Evolutionary conservation across 2,113 vertebrate genomes (phyloP).

Genomic region (Synchiropus splendidus): DNA sequence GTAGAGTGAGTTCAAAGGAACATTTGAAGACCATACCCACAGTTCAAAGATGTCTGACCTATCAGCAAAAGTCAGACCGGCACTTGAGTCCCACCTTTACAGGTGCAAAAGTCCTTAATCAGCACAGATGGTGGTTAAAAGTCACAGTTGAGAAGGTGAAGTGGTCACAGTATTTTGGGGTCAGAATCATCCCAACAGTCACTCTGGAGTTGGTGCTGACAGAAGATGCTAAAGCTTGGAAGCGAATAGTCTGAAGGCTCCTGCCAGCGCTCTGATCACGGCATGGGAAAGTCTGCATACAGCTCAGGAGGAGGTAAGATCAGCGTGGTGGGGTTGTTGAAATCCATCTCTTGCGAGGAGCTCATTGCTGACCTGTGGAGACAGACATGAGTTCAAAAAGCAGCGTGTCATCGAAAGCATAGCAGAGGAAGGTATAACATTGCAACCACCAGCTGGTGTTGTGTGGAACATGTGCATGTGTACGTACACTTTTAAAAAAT

Average conservation of each 20-base stretch:
- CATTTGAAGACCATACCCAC: too few species aligned
- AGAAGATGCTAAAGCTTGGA: too few species aligned
- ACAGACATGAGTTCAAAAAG: too few species aligned
- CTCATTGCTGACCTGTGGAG: slow-evolving; percentile 21
- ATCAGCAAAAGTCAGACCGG: neutral
- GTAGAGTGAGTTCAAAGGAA: too few species aligned
- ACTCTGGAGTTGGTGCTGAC: too few species aligned
- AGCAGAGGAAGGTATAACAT: neutral
- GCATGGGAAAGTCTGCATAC: slow-evolving; percentile 44
- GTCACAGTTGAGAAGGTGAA: slow-evolving; percentile 6
- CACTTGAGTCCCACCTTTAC: neutral
- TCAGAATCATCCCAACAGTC: neutral
- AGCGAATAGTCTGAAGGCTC: neutral
- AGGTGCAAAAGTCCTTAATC: too few species aligned
- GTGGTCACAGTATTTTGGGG: slow-evolving; percentile 4
- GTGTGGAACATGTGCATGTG: neutral
- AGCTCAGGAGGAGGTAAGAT: slow-evolving; percentile 66
- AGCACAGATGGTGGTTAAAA: too few species aligned
- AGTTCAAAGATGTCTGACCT: too few species aligned
- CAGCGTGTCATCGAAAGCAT: neutral
- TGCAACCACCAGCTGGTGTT: neutral
- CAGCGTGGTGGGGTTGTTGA: slow-evolving; percentile 9
- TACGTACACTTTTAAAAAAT: too few species aligned
- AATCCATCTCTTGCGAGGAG: slow-evolving; percentile 11
- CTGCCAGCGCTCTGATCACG: slow-evolving; percentile 11